Conservation (phyloP, 2,113 vertebrate genomes). For the Heterotis niloticus region DNA sequence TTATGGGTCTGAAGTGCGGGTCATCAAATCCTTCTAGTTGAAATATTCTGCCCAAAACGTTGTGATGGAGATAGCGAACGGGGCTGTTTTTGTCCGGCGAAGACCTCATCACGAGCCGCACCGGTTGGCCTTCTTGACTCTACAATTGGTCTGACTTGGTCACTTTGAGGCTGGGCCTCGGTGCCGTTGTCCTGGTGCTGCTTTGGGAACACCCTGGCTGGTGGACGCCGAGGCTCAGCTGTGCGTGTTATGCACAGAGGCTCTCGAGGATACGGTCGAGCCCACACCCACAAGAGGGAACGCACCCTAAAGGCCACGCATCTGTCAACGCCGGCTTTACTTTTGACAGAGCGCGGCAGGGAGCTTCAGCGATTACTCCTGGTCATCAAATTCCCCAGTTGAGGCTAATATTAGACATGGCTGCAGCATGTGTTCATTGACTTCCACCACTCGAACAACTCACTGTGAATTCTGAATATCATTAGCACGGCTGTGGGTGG, state of each 20-base stretch:
- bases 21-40: too few relatives aligned
- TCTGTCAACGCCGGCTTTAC: slow-evolving; percentile 31
- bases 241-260: background rate
- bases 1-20: background rate
- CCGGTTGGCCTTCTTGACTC: slow-evolving; percentile 1
- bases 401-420: slow-evolving; percentile 30
- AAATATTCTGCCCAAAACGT: slow-evolving; percentile 32
- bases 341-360: slow-evolving; percentile 6
- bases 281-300: slow-evolving; percentile 13
- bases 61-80: slow-evolving; percentile 18
- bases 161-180: background rate
- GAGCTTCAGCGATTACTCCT: slow-evolving; percentile 5
- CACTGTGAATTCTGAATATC: background rate
- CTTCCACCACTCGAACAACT: slow-evolving; percentile 15
- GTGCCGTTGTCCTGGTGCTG: background rate
- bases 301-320: background rate
- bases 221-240: too few relatives aligned
- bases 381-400: slow-evolving; percentile 26
- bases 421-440: slow-evolving; percentile 18
- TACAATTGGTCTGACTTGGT: slow-evolving; percentile 7
- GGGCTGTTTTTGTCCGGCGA: slow-evolving; percentile 21
- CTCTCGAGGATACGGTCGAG: background rate
- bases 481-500: background rate
- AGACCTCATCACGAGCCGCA: slow-evolving; percentile 19
- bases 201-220: background rate